phyloP scores from a whole-genome alignment of 1,140 invertebrate species.

The Zaprionus africanus region DNA sequence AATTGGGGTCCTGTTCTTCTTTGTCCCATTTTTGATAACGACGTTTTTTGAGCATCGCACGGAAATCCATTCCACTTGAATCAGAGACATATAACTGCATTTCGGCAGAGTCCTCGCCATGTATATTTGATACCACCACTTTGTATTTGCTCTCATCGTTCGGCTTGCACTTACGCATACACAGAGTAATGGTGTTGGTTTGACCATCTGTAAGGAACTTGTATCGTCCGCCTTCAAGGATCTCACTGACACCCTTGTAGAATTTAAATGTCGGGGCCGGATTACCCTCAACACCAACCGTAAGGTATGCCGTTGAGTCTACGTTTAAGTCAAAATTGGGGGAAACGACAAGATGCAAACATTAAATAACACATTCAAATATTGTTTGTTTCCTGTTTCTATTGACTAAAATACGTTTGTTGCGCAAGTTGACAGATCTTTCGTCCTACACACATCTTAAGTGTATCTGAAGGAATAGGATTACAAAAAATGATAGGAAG shows the following conservation, averaged over 20 bases:
- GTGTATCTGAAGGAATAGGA: not conserved
- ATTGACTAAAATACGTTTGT: too few species aligned
- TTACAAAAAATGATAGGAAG: not conserved
- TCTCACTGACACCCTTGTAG: constrained; percentile 96
- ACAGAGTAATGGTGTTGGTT: constrained; percentile 94
- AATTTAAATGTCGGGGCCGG: constrained; percentile 98
- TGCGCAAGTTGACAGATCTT: too few species aligned
- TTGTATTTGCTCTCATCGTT: constrained; percentile 99
- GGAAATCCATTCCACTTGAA: constrained; percentile 99
- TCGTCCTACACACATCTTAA: not conserved
- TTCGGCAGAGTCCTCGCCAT: constrained; percentile 97
- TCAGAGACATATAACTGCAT: constrained; percentile 98
- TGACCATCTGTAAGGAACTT: constrained; percentile 96
- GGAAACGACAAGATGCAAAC: not conserved
- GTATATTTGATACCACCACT: constrained; percentile 95
- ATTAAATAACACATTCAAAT: constrained; percentile 11
- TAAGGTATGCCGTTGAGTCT: constrained; percentile 96
- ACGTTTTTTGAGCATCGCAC: constrained; percentile 98
- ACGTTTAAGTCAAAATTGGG: constrained; percentile 18
- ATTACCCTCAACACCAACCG: constrained; percentile 94
- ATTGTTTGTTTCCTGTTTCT: not conserved
- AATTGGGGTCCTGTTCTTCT: constrained; percentile 95
- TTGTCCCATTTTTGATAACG: constrained; percentile 97
- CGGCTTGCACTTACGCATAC: constrained; percentile 97
- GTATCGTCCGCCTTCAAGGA: constrained; percentile 96